phyloP scores from a whole-genome alignment of 1,140 invertebrate species.

The Leptinotarsa texana region DNA sequence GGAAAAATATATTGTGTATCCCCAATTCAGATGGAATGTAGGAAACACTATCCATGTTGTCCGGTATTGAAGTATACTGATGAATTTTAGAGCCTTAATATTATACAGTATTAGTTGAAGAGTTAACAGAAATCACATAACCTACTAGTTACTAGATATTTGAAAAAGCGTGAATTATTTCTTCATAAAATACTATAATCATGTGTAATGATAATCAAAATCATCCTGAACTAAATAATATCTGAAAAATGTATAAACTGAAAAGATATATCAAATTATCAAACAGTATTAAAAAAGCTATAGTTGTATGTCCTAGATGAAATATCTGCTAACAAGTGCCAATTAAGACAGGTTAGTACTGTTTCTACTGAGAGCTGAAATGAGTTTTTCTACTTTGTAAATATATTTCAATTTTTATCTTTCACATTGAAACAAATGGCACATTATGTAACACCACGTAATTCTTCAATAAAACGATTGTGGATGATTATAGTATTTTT shows the following conservation, averaged over 20 bases:
- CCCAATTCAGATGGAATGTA: no score
- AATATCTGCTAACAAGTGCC: not conserved
- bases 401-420: not conserved
- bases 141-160: slow-evolving; percentile 29
- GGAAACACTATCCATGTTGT: slow-evolving; percentile 7
- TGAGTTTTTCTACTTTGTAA: not conserved
- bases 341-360: not conserved
- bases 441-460: not conserved
- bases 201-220: slow-evolving; percentile 20
- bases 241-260: not conserved
- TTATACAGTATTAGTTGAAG: slow-evolving; percentile 41
- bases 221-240: not conserved
- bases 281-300: not conserved
- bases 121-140: slow-evolving; percentile 29
- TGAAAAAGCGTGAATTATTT: slow-evolving; percentile 23
- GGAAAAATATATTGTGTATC: no score
- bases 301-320: not conserved
- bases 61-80: not conserved
- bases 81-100: slow-evolving; percentile 41
- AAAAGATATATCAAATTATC: not conserved
- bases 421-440: not conserved
- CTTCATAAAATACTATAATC: slow-evolving; percentile 39
- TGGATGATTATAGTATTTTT: slow-evolving; percentile 20
- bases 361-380: not conserved
- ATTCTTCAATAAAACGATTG: not conserved